These are phyloP conservation scores for Opisthocomus hoazin DNA, from an alignment of 2,113 vertebrate genomes.

Conservation along the genomic window DNA sequence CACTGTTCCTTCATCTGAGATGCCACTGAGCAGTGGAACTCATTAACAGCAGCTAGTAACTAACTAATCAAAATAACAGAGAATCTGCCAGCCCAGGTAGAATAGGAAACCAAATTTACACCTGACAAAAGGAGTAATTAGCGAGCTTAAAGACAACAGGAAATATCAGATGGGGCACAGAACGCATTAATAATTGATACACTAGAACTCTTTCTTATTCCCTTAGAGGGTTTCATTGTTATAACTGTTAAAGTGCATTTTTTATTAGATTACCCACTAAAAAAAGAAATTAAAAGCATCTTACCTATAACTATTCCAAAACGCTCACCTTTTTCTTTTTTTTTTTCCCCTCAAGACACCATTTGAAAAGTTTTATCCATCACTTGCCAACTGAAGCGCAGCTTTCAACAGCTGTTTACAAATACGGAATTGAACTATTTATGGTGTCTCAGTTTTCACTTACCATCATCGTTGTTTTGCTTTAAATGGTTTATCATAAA, in stretches of 20 bases:
- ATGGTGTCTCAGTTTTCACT: not conserved
- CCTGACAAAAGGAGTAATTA: conserved; percentile 72
- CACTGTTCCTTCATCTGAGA: not conserved
- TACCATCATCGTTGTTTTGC: conserved; percentile 72
- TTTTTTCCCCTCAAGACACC: not conserved
- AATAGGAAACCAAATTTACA: conserved; percentile 59
- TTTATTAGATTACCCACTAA: conserved; percentile 47
- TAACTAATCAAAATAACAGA: conserved; percentile 48
- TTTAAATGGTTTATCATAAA: conserved; percentile 82
- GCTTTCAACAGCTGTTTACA: not conserved
- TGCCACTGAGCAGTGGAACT: conserved; percentile 44
- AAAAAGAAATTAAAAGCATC: conserved; percentile 49
- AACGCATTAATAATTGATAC: conserved; percentile 70
- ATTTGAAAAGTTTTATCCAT: not conserved
- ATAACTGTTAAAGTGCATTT: conserved; percentile 60
- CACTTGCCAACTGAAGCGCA: not conserved
- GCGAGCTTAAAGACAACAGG: conserved; percentile 63
- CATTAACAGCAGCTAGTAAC: conserved; percentile 56
- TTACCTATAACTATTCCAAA: conserved; percentile 6
- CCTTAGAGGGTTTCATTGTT: conserved; percentile 59
- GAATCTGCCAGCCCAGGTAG: conserved; percentile 59
- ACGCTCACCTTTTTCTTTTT: not conserved
- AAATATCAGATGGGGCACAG: conserved; percentile 59
- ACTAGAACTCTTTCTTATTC: conserved; percentile 52
- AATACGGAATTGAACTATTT: not conserved